These are phyloP conservation scores for Lacerta bilineata DNA, from an alignment of 2,797 vertebrate species.

Conservation along the genomic window DNA sequence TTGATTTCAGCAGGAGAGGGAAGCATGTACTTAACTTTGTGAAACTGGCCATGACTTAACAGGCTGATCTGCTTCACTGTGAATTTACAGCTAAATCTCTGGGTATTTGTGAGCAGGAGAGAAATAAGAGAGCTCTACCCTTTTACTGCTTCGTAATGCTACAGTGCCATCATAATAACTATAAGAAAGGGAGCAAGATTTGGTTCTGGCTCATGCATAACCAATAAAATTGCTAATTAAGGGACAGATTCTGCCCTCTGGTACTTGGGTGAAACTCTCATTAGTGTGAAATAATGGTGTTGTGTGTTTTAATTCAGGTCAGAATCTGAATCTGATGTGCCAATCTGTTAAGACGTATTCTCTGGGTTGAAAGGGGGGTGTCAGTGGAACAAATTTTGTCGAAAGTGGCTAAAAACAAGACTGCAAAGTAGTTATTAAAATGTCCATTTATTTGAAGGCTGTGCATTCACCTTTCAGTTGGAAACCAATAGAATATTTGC, in stretches of 20 bases:
- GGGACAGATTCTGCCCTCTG: slow-evolving; percentile 69
- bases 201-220: slow-evolving; percentile 72
- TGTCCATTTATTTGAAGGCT: not conserved
- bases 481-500: not conserved
- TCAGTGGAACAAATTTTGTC: not conserved
- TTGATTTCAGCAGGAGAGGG: not conserved
- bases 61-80: slow-evolving; percentile 56
- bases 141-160: slow-evolving; percentile 59
- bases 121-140: slow-evolving; percentile 64
- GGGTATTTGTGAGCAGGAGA: slow-evolving; percentile 53
- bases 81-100: slow-evolving; percentile 60
- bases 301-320: slow-evolving; percentile 63
- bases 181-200: slow-evolving; percentile 60
- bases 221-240: slow-evolving; percentile 74
- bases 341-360: slow-evolving; percentile 50
- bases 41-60: slow-evolving; percentile 45
- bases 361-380: not conserved
- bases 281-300: slow-evolving; percentile 73
- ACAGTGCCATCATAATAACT: slow-evolving; percentile 52
- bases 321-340: slow-evolving; percentile 57
- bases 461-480: not conserved
- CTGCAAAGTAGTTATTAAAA: not conserved
- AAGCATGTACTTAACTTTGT: not conserved
- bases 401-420: not conserved
- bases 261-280: slow-evolving; percentile 55